Evolutionary conservation across 2,888 invertebrate species (phyloP), one percentile per base, ranked within the genome.

Genomic region (Drosophila kuntzei): DNA sequence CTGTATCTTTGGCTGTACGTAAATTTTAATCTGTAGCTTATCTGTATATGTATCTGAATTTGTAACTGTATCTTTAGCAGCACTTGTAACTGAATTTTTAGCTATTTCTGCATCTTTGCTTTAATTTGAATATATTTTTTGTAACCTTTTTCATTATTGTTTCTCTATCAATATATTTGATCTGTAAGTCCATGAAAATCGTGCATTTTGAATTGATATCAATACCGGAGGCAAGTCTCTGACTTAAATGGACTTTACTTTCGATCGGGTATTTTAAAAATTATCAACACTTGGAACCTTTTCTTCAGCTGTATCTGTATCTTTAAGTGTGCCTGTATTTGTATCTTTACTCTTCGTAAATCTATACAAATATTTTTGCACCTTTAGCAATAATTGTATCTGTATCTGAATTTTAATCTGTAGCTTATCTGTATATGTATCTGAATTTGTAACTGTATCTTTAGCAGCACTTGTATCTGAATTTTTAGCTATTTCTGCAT

Each of bases 231-330:
- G 39, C 27, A 25, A n/a, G 5, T 1, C 22, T 1, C 6, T 11
- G 32, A 55, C 27, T n/a, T 41, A 44, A 43, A 43, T 55, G 34
- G 46, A 14, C 41, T 34, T 32, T 34, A 47, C 41, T 54, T 60
- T 55, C 32, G 20, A 32, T 29, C 11, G n/a, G 29, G 29, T 9
- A 44, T 61, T 39, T 44, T 3, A 20, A 11, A 76, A 83, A 69
- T 71, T 51, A 80, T 64, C 72, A 66, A 61, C 67, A 69, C 63
- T 67, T 65, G 61, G 43, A 50, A 70, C 81, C 80, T 82, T 87
- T 80, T 87, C n/a, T n/a, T n/a, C n/a, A 37, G 11, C 16, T 8
- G 12, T 22, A 43, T 22, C 14, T 22, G 16, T 32, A 44, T 43
- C n/a, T n/a, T n/a, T n/a, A n/a, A n/a, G n/a, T n/a, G n/a, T n/a